Evolutionary conservation across 1,140 invertebrate genomes (phyloP), one percentile per base, ranked within the genome.

Genomic region (Apocrypta bakeri): DNA sequence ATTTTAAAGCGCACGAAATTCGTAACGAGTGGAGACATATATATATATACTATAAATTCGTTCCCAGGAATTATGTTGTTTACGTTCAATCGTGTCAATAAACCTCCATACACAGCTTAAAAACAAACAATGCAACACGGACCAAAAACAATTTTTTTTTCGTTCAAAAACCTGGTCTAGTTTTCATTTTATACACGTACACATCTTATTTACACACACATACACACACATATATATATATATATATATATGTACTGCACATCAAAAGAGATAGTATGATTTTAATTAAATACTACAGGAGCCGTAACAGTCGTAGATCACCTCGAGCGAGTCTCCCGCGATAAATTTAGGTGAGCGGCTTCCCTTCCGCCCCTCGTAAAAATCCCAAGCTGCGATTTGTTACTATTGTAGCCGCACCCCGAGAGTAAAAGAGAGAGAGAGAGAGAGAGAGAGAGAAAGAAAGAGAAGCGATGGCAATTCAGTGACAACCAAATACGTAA

Each of bases 401-500:
- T 74, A 27, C 69, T 31, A n/a, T 12, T 71, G 27, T n/a, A n/a
- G 29, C 21, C 33, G 69, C 69, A 66, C 14, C 64, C 24, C 64
- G 68, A n/a, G 31, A 31, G 68, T 66, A 29, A 72, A 73, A 81
- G n/a, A 21, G 64, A 56, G 31, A 74, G 61, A 75, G 33, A 48
- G 42, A 75, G 25, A 77, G 75, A 77, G 56, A 33, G 75, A 71
- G 68, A 71, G 68, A 69, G 66, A 69, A 29, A 69, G 29, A 37
- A 17, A 37, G 31, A 71, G 68, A 71, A 11, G 64, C 69, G 14
- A 31, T 48, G 40, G 37, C 33, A 48, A 48, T 48, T 25, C 80
- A 77, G 64, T 78, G 63, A 40, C 77, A 82, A 56, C 82, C 83
- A 74, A 80, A 86, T 79, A 81, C 85, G 27, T 29, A 66, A 66